Conservation (phyloP, 2,797 vertebrate genomes). For the Amblyopsis hoosieri region DNA sequence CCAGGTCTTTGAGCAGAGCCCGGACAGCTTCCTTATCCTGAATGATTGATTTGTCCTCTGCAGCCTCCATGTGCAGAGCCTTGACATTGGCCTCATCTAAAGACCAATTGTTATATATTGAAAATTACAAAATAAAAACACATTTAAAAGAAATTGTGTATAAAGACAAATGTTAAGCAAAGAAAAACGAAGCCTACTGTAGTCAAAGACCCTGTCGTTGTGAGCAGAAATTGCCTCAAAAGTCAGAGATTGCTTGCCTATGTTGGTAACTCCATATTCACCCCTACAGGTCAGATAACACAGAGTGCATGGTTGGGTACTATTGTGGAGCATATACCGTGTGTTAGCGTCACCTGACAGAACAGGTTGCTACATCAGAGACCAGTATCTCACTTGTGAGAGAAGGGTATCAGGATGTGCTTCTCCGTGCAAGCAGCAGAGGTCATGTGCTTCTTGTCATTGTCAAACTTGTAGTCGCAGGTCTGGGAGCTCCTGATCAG, state of each 20-base stretch:
- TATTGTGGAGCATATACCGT: not conserved
- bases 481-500: constrained; percentile 88
- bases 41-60: constrained; percentile 69
- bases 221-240: constrained; percentile 80
- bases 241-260: constrained; percentile 86
- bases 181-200: constrained; percentile 70
- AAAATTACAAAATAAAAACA: not conserved
- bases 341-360: not conserved
- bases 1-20: constrained; percentile 82
- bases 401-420: constrained; percentile 89
- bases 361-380: not conserved
- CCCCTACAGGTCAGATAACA: constrained; percentile 67
- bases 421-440: constrained; percentile 87
- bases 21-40: constrained; percentile 78
- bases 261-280: constrained; percentile 80
- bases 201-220: constrained; percentile 86
- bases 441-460: constrained; percentile 84
- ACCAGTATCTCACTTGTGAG: constrained; percentile 81
- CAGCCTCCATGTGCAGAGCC: constrained; percentile 82
- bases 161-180: not conserved
- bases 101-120: not conserved
- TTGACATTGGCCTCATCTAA: constrained; percentile 73
- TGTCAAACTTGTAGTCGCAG: constrained; percentile 90
- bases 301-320: constrained; percentile 6
- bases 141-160: not conserved